A percentile compares a stretch with the other conserved stretches of the same genome.
Conservation (phyloP, 1,140 invertebrate genomes). For the Choristoneura fumiferana region DNA sequence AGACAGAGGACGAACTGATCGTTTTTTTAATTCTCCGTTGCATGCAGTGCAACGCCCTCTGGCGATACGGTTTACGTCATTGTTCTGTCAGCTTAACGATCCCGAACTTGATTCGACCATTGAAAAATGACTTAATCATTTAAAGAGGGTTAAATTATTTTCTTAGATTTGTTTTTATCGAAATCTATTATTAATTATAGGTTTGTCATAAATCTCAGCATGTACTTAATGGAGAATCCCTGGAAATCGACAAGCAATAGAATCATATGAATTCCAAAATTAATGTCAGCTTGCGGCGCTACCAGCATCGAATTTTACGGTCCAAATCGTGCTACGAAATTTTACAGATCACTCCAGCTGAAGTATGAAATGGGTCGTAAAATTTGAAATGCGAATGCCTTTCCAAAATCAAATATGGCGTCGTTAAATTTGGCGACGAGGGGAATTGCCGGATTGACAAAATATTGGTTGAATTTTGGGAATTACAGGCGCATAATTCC, state of each 20-base stretch:
- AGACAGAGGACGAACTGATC: slow-evolving; percentile 4
- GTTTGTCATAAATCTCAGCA: too few species aligned
- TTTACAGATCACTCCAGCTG: slow-evolving; percentile 12
- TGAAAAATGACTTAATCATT: too few species aligned
- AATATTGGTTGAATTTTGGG: too few species aligned
- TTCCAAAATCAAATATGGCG: not conserved
- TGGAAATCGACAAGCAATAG: too few species aligned
- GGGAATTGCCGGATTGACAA: not conserved
- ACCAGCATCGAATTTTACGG: slow-evolving; percentile 3
- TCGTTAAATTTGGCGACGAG: slow-evolving; percentile 1
- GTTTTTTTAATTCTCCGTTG: slow-evolving; percentile 1
- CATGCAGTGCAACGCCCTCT: slow-evolving; percentile 3
- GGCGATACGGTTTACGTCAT: slow-evolving; percentile 1
- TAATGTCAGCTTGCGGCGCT: not conserved
- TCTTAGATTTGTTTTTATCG: too few species aligned
- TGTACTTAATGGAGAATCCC: too few species aligned
- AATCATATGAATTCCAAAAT: not conserved
- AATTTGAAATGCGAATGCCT: slow-evolving; percentile 3
- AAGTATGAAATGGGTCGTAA: slow-evolving; percentile 4
- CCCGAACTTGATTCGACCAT: too few species aligned
- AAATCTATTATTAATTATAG: too few species aligned
- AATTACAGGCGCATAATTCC: too few species aligned
- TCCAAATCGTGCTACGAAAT: slow-evolving; percentile 2
- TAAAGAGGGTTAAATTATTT: too few species aligned
- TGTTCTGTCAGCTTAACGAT: too few species aligned